phyloP scores from a whole-genome alignment of 2,888 invertebrate species.

The Tortricodes alternella region DNA sequence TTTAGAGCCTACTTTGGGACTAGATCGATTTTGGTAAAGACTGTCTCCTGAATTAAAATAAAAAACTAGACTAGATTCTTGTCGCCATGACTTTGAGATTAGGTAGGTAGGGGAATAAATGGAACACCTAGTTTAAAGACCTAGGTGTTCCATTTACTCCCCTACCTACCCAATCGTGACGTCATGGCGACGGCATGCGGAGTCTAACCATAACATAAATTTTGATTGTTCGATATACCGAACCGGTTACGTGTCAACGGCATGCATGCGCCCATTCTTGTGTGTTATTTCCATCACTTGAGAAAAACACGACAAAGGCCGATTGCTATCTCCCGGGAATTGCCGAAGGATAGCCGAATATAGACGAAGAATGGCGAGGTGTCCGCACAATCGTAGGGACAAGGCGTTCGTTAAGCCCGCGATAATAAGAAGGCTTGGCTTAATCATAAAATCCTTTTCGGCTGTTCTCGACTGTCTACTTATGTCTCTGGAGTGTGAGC shows the following conservation, averaged over 20 bases:
- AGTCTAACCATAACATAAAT: too few relatives aligned
- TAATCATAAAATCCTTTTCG: conserved; percentile 28
- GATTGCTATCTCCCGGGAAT: conserved; percentile 4
- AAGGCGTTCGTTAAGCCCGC: conserved; percentile 24
- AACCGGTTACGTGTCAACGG: not conserved
- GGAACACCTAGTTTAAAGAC: too few relatives aligned
- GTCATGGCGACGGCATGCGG: too few relatives aligned
- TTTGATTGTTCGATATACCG: too few relatives aligned
- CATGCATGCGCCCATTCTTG: not conserved
- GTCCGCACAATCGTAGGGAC: conserved; percentile 16
- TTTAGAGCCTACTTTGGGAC: too few relatives aligned
- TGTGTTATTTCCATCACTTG: not conserved
- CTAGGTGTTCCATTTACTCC: too few relatives aligned
- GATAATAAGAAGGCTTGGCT: conserved; percentile 28
- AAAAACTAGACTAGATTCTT: too few relatives aligned
- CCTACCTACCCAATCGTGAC: too few relatives aligned
- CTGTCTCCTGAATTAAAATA: too few relatives aligned
- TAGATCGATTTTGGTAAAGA: too few relatives aligned
- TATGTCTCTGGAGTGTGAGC: conserved; percentile 5
- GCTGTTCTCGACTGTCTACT: conserved; percentile 17
- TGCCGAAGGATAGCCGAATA: not conserved
- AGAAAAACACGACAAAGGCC: conserved; percentile 12
- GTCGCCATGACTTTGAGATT: too few relatives aligned
- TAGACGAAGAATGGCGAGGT: conserved; percentile 4
- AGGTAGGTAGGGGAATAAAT: too few relatives aligned